phyloP scores from a whole-genome alignment of 1,140 invertebrate species.

The Sycophila sp. region DNA sequence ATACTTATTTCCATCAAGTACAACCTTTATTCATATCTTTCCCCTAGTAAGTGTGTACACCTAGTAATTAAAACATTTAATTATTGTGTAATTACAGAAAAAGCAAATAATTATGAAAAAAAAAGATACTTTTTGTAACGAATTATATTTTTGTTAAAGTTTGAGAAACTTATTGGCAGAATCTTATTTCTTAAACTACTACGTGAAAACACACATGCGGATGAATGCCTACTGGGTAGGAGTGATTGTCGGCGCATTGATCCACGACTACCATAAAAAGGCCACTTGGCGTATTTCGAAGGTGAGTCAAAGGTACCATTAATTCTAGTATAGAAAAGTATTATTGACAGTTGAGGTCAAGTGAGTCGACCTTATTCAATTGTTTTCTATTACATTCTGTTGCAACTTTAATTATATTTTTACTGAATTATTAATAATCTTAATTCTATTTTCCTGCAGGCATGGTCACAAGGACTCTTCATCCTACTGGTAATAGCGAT shows the following conservation, averaged over 20 bases:
- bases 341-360: too few species aligned
- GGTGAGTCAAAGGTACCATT: slow-evolving; percentile 44
- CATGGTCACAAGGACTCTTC: slow-evolving; percentile 22
- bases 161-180: slow-evolving; percentile 43
- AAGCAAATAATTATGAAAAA: background rate
- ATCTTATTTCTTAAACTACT: slow-evolving; percentile 50
- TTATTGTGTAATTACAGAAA: too few species aligned
- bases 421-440: background rate
- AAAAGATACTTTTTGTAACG: background rate
- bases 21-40: slow-evolving; percentile 43
- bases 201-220: slow-evolving; percentile 54
- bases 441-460: slow-evolving; percentile 19
- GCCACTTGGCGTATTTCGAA: slow-evolving; percentile 50
- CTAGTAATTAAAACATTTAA: background rate
- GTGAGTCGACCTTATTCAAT: background rate
- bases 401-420: background rate
- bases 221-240: slow-evolving; percentile 51
- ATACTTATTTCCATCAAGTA: slow-evolving; percentile 42
- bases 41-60: slow-evolving; percentile 42
- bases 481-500: slow-evolving; percentile 20
- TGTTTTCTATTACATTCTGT: background rate
- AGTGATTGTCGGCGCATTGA: slow-evolving; percentile 51
- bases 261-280: slow-evolving; percentile 52
- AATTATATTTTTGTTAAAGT: slow-evolving; percentile 41
- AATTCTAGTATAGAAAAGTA: background rate